Base-by-base conservation (phyloP, 2,113 vertebrate species). In the Glareola pratincola region DNA sequence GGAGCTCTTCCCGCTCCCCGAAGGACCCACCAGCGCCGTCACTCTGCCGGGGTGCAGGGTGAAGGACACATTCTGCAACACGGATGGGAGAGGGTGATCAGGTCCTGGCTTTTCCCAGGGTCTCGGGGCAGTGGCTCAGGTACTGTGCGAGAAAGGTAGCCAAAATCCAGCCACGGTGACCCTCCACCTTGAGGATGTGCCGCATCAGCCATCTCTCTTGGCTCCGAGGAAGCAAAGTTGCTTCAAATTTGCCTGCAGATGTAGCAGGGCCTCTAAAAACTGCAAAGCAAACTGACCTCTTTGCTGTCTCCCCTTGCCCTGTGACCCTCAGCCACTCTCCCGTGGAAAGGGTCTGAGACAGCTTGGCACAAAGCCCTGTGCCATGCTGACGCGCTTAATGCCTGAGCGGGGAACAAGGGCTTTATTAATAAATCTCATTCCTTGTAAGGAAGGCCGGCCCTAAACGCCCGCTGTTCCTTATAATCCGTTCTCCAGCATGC, bases 1-100 rank as follows among this genome's bases (percentile, higher is more conserved):
- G 59, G 99, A 99, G 85, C 99, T 99, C 97, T 99, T 99, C 29
- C 99, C 99, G 0, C 99, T 99, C 85, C 99, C 99, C 0, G 99
- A 99, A 18, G 99, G 99, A 24, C 99, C 99, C 93, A 99, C 99
- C 18, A 99, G 98, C 0, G 99, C 99, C 0, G 99, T 99, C 91
- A 99, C 99, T 97, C 99, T 97, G 34, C 99, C 99, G 0, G 99
- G 99, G 57, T 94, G 97, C 68, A 99, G 97, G 47, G 98, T 99
- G 97, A 99, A 99, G 47, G 99, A 99, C 78, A 99, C 98, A 0
- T 98, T 98, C 99, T 99, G 97, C 21, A 95, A 95, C 56, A 92
- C 0, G 56, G 51, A 77, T 9, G 22, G 77, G 66, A 95, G 34
- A 88, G 10, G 6, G 2, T 0, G 19, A 34, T 96, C 77, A 94